Percentiles rank a stretch among this genome's conserved stretches.
These are phyloP conservation scores for Diabrotica virgifera DNA, from an alignment of 1,140 invertebrate genomes.

Conservation along the genomic window DNA sequence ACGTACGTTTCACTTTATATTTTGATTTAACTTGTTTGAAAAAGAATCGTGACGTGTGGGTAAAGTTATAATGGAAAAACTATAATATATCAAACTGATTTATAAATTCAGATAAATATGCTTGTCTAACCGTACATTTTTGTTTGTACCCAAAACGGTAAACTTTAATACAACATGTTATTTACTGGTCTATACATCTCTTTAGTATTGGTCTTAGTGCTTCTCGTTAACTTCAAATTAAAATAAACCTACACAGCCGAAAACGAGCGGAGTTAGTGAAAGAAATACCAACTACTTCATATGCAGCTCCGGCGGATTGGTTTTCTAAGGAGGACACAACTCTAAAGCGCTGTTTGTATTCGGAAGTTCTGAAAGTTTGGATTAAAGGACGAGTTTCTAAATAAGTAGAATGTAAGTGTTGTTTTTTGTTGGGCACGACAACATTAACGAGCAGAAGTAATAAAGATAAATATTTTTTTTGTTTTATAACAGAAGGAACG, in stretches of 20 bases:
- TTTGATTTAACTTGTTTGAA: too few species aligned
- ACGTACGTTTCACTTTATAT: too few species aligned
- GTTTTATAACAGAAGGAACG: too few species aligned
- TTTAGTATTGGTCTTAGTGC: slow-evolving; percentile 3
- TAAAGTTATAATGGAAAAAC: too few species aligned
- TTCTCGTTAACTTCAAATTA: slow-evolving; percentile 1
- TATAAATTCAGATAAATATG: too few species aligned
- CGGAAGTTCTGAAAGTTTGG: neutral
- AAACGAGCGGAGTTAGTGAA: neutral
- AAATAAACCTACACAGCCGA: neutral
- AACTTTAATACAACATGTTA: neutral
- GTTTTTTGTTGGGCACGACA: neutral
- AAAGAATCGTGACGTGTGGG: too few species aligned
- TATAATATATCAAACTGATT: too few species aligned
- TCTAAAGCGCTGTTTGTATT: neutral
- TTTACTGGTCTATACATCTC: neutral
- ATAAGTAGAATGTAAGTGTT: too few species aligned
- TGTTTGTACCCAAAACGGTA: neutral
- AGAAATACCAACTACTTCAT: slow-evolving; percentile 2
- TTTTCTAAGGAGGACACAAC: neutral
- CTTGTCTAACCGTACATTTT: too few species aligned
- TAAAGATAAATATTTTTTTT: too few species aligned
- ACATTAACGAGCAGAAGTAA: too few species aligned
- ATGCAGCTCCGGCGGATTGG: neutral
- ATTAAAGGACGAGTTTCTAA: too few species aligned